phyloP scores from a whole-genome alignment of 2,113 vertebrate species.

The Megaptera novaeangliae region DNA sequence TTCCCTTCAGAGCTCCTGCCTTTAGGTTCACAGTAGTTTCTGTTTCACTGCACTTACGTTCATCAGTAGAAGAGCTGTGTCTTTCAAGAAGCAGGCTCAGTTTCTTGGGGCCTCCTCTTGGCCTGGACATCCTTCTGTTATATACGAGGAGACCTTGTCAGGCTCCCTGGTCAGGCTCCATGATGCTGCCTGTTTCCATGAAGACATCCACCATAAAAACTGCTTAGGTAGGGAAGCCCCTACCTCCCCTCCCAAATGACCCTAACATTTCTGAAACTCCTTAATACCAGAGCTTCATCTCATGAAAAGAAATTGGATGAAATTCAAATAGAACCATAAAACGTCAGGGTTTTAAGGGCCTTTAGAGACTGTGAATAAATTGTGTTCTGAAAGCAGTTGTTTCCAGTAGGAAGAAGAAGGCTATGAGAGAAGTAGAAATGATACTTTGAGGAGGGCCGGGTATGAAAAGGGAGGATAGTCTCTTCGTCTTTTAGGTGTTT shows the following conservation, averaged over 20 bases:
- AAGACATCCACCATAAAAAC: background rate
- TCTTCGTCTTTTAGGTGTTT: background rate
- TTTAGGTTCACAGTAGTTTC: background rate
- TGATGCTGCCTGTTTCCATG: background rate
- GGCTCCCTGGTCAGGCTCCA: background rate
- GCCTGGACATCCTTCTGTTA: background rate
- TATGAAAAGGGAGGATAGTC: background rate
- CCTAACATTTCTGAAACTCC: background rate
- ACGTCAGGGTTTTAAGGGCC: constrained; percentile 5
- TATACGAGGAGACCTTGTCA: background rate
- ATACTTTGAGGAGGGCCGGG: background rate
- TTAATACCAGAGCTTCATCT: background rate
- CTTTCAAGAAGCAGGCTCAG: background rate
- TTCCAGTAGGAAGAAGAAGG: background rate
- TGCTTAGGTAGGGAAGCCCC: background rate
- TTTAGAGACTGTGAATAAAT: constrained; percentile 25
- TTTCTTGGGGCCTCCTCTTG: background rate
- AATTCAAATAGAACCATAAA: constrained; percentile 43
- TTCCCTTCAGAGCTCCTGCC: background rate
- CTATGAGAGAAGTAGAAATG: background rate
- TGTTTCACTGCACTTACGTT: background rate
- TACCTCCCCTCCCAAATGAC: background rate
- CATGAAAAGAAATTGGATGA: constrained; percentile 29
- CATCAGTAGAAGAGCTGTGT: background rate
- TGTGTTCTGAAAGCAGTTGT: constrained; percentile 31